Evolutionary conservation across 2,888 invertebrate genomes (phyloP), one percentile per base, ranked within the genome.

Genomic region (Cyclophora albipunctata): DNA sequence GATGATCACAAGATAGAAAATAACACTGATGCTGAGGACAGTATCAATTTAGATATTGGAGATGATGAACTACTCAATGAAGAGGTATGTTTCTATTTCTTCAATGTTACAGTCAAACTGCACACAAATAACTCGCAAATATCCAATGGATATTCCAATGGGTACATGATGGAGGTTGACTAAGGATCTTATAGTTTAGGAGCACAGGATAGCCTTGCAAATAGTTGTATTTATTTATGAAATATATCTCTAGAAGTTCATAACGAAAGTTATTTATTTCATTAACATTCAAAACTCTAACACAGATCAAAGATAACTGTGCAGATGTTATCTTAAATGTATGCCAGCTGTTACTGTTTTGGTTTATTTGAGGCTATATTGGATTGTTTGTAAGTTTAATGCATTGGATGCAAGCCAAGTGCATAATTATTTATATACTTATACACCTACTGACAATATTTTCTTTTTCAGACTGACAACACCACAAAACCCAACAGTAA

Each of bases 41-140:
- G 94, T 41, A 93, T 95, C 52, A 94, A 95, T 75, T 85, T 95
- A 63, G 94, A 94, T 53, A 91, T 95, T 75, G 95, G 94, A 42
- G 95, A 94, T 80, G 95, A 95, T 77, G 95, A 95, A 84, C 88
- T 95, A 54, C 90, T 95, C 53, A 93, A 92, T 76, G 94, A 94
- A 79, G 94, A 95, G 91, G 94, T 94, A 90, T 71, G 79, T 81
- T 86, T 81, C 66, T 86, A 86, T 87, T 73, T 87, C 79, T 86
- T 86, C 82, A 80, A 71, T 59, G 78, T 87, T 57, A 79, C 81
- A 50, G 77, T 85, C 60, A 74, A 73, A 59, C 69, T 87, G 55
- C 78, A 82, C 44, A 58, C 69, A 45, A 57, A 68, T 59, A 68
- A 63, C 54, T 58, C 69, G 45, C 74, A 75, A 63, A 55, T 75